phyloP scores from a whole-genome alignment of 2,888 invertebrate species.

The Eupithecia abbreviata region DNA sequence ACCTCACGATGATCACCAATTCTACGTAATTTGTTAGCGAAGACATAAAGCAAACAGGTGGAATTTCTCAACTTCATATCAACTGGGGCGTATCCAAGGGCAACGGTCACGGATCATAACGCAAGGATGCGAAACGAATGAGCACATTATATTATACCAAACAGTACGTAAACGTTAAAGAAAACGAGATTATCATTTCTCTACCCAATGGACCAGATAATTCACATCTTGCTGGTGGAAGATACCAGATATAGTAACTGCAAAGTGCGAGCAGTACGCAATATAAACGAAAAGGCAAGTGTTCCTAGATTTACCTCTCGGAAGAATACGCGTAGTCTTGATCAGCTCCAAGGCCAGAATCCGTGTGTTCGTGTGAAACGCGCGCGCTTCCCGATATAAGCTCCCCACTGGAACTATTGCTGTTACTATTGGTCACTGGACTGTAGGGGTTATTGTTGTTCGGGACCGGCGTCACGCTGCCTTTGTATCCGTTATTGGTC shows the following conservation, averaged over 20 bases:
- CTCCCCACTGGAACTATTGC: slow-evolving; percentile 81
- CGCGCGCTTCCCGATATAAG: slow-evolving; percentile 80
- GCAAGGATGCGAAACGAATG: slow-evolving; percentile 29
- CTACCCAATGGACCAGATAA: not conserved
- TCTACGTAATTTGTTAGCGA: not conserved
- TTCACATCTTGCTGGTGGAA: not conserved
- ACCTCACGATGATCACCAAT: not conserved
- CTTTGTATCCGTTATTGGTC: slow-evolving; percentile 77
- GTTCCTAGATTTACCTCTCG: slow-evolving; percentile 80
- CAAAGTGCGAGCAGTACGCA: not conserved
- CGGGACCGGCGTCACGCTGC: slow-evolving; percentile 67
- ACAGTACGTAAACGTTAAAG: slow-evolving; percentile 1
- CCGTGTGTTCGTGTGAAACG: slow-evolving; percentile 90
- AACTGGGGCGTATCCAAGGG: slow-evolving; percentile 25
- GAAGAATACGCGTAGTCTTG: slow-evolving; percentile 89
- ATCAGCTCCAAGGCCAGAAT: slow-evolving; percentile 90
- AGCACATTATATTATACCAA: slow-evolving; percentile 12
- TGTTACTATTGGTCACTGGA: slow-evolving; percentile 80
- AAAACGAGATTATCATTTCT: slow-evolving; percentile 1
- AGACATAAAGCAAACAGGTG: slow-evolving; percentile 15
- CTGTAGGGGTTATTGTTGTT: slow-evolving; percentile 80
- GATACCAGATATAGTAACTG: not conserved
- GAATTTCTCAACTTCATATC: slow-evolving; percentile 6
- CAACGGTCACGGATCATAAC: slow-evolving; percentile 26
- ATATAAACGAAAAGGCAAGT: not conserved